A percentile compares a stretch with the other conserved stretches of the same genome.
Evolutionary conservation across 2,113 vertebrate genomes (phyloP).

Genomic region (Labeo rohita): DNA sequence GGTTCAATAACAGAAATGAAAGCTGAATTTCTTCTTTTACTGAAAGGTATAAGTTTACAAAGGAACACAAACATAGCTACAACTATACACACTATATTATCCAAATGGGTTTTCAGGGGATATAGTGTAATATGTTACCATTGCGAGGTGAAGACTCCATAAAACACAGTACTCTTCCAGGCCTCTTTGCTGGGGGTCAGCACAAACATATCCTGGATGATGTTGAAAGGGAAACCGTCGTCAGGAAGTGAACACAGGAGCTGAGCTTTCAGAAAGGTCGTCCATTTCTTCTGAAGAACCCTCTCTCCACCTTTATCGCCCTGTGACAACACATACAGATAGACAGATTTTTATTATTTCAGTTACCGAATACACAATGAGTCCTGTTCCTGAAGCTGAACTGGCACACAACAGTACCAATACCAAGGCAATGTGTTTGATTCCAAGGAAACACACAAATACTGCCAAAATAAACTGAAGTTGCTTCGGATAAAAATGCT

Average conservation of each 20-base stretch:
- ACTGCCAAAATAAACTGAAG: too few species aligned
- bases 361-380: too few species aligned
- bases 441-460: too few species aligned
- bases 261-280: slow-evolving; percentile 94
- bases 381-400: too few species aligned
- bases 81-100: not conserved
- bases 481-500: not conserved
- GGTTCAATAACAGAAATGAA: slow-evolving; percentile 35
- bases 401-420: too few species aligned
- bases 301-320: slow-evolving; percentile 92
- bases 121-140: slow-evolving; percentile 77
- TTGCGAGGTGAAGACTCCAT: slow-evolving; percentile 94
- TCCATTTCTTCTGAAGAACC: slow-evolving; percentile 95
- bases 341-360: too few species aligned
- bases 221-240: slow-evolving; percentile 94
- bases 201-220: slow-evolving; percentile 94
- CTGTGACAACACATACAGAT: slow-evolving; percentile 68
- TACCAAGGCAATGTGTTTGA: too few species aligned
- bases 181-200: slow-evolving; percentile 80
- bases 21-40: slow-evolving; percentile 1
- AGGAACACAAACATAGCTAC: not conserved
- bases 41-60: not conserved
- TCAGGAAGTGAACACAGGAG: slow-evolving; percentile 88
- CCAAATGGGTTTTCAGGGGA: not conserved
- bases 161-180: slow-evolving; percentile 88